A percentile compares a stretch with the other conserved stretches of the same genome.
Conservation (phyloP, 1,140 invertebrate species). For the Drosophila pseudoobscura region DNA sequence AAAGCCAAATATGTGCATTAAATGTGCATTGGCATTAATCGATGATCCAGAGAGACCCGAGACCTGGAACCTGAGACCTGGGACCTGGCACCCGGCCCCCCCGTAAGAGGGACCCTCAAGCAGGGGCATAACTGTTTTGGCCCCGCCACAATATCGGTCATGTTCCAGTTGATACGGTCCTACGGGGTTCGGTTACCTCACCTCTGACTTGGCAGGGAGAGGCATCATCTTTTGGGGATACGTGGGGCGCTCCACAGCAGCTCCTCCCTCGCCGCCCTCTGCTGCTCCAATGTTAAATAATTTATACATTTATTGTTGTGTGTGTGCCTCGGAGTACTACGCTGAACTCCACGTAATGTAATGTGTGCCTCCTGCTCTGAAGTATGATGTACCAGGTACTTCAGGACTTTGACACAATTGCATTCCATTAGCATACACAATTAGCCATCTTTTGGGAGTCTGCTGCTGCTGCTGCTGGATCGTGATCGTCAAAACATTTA, state of each 20-base stretch:
- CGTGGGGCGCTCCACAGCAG: conserved; percentile 19
- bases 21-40: conserved; percentile 81
- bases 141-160: conserved; percentile 74
- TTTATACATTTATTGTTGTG: conserved; percentile 73
- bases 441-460: conserved; percentile 57
- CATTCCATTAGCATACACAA: conserved; percentile 81
- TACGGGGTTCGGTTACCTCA: conserved; percentile 52
- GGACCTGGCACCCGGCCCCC: neutral
- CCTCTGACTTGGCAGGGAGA: conserved; percentile 68
- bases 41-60: conserved; percentile 56
- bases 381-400: conserved; percentile 60
- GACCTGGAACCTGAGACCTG: neutral
- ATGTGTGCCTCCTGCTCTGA: conserved; percentile 17
- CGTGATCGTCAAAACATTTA: conserved; percentile 69
- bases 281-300: conserved; percentile 66
- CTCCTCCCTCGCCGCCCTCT: neutral
- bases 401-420: conserved; percentile 77
- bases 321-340: conserved; percentile 58
- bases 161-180: conserved; percentile 73
- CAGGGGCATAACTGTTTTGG: conserved; percentile 64
- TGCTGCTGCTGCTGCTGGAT: conserved; percentile 34
- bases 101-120: neutral
- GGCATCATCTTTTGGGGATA: conserved; percentile 29
- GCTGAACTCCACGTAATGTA: conserved; percentile 67
- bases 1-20: conserved; percentile 75